phyloP scores from a whole-genome alignment of 2,797 vertebrate genomes.

The Trematomus bernacchii region DNA sequence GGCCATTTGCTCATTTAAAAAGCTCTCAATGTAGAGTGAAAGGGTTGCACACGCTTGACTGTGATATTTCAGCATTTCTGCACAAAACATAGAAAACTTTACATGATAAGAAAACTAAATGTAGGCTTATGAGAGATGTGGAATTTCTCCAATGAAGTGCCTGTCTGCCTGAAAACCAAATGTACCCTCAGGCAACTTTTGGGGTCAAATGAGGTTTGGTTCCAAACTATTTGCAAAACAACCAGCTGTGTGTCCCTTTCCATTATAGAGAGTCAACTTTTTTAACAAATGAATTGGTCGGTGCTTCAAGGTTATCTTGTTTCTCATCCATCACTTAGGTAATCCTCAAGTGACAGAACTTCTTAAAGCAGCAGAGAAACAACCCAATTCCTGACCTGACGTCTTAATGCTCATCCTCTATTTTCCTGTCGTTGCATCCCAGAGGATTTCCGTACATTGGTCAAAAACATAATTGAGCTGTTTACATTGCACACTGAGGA shows the following conservation, averaged over 20 bases:
- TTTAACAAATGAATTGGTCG: not conserved
- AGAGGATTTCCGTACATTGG: not conserved
- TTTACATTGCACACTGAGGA: not conserved
- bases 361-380: not conserved
- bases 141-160: not conserved
- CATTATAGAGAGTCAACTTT: constrained; percentile 3
- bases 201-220: constrained; percentile 23
- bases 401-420: not conserved
- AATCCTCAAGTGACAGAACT: constrained; percentile 6
- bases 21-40: not conserved
- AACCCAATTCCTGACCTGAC: not conserved
- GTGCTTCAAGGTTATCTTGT: constrained; percentile 23
- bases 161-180: not conserved
- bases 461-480: constrained; percentile 16
- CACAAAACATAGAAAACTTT: not conserved
- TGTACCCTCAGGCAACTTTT: not conserved
- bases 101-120: not conserved
- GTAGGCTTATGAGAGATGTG: not conserved
- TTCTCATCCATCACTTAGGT: constrained; percentile 24
- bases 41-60: not conserved
- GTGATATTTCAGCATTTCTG: not conserved
- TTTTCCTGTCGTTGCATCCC: not conserved
- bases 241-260: constrained; percentile 3
- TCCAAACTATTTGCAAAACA: too few relatives aligned
- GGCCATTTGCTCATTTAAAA: constrained; percentile 1